phyloP scores from a whole-genome alignment of 2,888 invertebrate species.

The Mongoloraphidia duomilia region DNA sequence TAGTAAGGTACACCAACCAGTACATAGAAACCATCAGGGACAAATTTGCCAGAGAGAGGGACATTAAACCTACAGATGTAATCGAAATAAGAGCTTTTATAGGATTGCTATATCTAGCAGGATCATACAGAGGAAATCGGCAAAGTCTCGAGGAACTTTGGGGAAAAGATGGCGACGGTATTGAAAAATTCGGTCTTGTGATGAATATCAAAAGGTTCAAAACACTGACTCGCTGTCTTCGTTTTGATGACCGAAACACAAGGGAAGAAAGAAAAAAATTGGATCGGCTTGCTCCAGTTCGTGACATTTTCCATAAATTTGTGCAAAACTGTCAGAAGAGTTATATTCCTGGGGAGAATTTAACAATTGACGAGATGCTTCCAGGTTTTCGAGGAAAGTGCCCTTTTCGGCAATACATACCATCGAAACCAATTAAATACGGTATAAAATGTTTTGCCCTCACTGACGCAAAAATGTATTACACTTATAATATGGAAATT shows the following conservation, averaged over 20 bases:
- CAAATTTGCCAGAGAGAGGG: constrained; percentile 12
- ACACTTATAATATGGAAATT: constrained; percentile 16
- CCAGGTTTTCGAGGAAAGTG: constrained; percentile 18
- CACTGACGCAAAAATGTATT: constrained; percentile 17
- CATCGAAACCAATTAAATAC: constrained; percentile 20
- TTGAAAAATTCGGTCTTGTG: constrained; percentile 15
- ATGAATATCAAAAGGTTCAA: constrained; percentile 18
- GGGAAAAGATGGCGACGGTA: constrained; percentile 12
- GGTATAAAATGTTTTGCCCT: constrained; percentile 19
- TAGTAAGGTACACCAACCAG: too few relatives aligned
- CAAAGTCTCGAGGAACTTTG: constrained; percentile 13
- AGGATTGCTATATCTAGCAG: constrained; percentile 17
- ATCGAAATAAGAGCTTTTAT: constrained; percentile 18
- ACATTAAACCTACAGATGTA: constrained; percentile 13
- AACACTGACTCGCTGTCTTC: constrained; percentile 14
- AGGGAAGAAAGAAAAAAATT: constrained; percentile 10
- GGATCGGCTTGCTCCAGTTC: constrained; percentile 15
- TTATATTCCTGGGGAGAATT: constrained; percentile 16
- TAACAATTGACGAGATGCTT: constrained; percentile 19
- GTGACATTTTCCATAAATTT: constrained; percentile 19
- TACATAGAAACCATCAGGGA: constrained; percentile 11
- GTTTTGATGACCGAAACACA: constrained; percentile 16
- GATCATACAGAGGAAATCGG: constrained; percentile 14
- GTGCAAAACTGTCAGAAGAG: constrained; percentile 18
- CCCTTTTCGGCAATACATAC: constrained; percentile 19